phyloP scores from a whole-genome alignment of 2,113 vertebrate genomes.

The Euleptes europaea region DNA sequence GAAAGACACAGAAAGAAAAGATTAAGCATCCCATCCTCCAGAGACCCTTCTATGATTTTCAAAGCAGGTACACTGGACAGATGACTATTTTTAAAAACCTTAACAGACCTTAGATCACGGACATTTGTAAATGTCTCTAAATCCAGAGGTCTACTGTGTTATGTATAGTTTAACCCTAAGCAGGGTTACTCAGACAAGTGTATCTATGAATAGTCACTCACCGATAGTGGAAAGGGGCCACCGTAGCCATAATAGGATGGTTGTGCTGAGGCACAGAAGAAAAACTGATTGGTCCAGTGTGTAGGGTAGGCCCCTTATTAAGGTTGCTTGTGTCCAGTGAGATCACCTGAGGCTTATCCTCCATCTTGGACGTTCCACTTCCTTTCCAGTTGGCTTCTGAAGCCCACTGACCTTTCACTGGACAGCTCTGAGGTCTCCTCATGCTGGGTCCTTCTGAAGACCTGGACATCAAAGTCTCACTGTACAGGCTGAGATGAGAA shows the following conservation, averaged over 20 bases:
- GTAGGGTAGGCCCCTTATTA: background rate
- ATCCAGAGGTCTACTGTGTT: too few relatives aligned
- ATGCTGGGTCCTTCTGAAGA: constrained; percentile 7
- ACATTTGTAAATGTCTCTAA: too few relatives aligned
- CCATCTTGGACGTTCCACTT: background rate
- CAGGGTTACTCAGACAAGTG: background rate
- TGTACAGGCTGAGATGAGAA: background rate
- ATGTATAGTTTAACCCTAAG: too few relatives aligned
- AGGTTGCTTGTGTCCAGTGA: constrained; percentile 22
- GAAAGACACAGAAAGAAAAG: too few relatives aligned
- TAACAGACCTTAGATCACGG: too few relatives aligned
- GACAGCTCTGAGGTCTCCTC: constrained; percentile 21
- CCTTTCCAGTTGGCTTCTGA: constrained; percentile 13
- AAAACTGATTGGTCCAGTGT: constrained; percentile 63
- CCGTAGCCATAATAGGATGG: constrained; percentile 71
- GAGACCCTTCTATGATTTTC: too few relatives aligned
- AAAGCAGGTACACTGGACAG: too few relatives aligned
- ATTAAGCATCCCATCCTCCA: too few relatives aligned
- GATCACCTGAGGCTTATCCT: background rate
- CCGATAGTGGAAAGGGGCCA: constrained; percentile 79
- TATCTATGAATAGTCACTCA: constrained; percentile 44
- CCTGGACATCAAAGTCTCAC: constrained; percentile 36
- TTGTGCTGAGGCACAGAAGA: constrained; percentile 49
- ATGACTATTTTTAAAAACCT: too few relatives aligned
- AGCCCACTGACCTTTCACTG: constrained; percentile 34